Evolutionary conservation across 35 echinoderm and acorn worm genomes (phyloP), one percentile per base, ranked within the genome.

Genomic region (Patiria miniata): DNA sequence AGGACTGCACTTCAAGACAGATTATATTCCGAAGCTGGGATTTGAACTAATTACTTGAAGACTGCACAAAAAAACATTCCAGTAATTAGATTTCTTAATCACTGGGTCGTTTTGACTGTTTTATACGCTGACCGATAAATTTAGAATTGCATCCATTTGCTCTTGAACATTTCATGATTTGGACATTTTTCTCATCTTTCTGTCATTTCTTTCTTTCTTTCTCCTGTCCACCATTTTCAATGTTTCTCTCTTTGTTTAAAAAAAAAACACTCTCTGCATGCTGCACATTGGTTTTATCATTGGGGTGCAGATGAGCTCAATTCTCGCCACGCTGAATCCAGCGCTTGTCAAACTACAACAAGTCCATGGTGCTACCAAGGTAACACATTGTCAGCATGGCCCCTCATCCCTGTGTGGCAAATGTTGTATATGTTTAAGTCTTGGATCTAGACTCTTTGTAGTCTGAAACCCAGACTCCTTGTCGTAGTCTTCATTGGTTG

Each of bases 311-410:
- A 99, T 95, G 93, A 94, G 91, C 77, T 95, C 96, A 26, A 94
- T 99, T 77, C 80, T 99, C 54, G 96, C 96, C 57, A 92, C 92
- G 34, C 87, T 99, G 19, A 99, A 99, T 80, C 96, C 96, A 86
- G 93, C 96, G 44, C 83, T 99, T 58, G 96, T 87, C 82, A 99
- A 99, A 92, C 87, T 99, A 65, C 96, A 93, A 59, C 90, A 93
- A 77, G 91, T 90, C 40, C 93, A 95, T 69, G 93, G 80, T 39
- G 90, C 91, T 81, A 92, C 85, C 22, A 94, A 94, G 88, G 92
- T 94, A 88, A 90, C 40, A 90, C 57, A 23, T 21, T 23, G n/a
- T 23, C 0, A 32, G 65, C 65, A 73, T 73, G 65, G 26, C 65
- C 65, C 29, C 8, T 14, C 65, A 10, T 73, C 65, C 65, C 26